Evolutionary conservation across 2,113 vertebrate genomes (phyloP).

Genomic region (Thymallus thymallus): DNA sequence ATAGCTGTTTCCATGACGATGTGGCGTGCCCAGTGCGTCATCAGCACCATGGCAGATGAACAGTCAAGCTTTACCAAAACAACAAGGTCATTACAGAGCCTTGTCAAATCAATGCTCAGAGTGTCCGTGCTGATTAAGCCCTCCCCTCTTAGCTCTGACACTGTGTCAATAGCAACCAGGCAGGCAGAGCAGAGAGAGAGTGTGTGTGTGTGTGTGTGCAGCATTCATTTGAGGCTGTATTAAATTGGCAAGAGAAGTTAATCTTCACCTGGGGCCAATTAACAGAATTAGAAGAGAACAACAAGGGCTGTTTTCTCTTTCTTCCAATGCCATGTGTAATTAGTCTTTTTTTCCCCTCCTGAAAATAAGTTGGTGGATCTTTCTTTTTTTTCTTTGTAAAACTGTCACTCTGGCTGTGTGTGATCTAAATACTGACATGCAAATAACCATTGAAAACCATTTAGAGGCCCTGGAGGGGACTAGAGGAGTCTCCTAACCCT

Average conservation of each 20-base stretch:
- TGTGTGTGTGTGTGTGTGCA: slow-evolving; percentile 47
- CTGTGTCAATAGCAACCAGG: slow-evolving; percentile 85
- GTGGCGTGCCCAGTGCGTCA: slow-evolving; percentile 76
- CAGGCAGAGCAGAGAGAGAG: slow-evolving; percentile 68
- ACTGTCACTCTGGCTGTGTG: not conserved
- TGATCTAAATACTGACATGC: too few relatives aligned
- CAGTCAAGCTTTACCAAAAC: slow-evolving; percentile 98
- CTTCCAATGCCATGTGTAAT: slow-evolving; percentile 63
- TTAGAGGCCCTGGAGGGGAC: too few relatives aligned
- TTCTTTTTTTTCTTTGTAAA: not conserved
- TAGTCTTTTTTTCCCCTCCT: slow-evolving; percentile 42
- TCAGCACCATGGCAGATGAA: slow-evolving; percentile 85
- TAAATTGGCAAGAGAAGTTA: slow-evolving; percentile 96
- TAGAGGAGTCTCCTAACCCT: too few relatives aligned
- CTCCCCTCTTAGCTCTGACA: slow-evolving; percentile 94
- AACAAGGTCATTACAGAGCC: slow-evolving; percentile 99
- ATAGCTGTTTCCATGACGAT: slow-evolving; percentile 97
- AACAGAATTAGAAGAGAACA: slow-evolving; percentile 90
- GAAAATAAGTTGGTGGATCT: slow-evolving; percentile 40
- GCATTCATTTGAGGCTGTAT: slow-evolving; percentile 94
- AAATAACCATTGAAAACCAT: too few relatives aligned
- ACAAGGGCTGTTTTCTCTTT: slow-evolving; percentile 71
- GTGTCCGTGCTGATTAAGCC: slow-evolving; percentile 98
- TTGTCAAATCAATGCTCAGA: slow-evolving; percentile 99
- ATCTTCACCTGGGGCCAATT: slow-evolving; percentile 97